Evolutionary conservation across 2,797 vertebrate species (phyloP).

Genomic region (Columba guinea): DNA sequence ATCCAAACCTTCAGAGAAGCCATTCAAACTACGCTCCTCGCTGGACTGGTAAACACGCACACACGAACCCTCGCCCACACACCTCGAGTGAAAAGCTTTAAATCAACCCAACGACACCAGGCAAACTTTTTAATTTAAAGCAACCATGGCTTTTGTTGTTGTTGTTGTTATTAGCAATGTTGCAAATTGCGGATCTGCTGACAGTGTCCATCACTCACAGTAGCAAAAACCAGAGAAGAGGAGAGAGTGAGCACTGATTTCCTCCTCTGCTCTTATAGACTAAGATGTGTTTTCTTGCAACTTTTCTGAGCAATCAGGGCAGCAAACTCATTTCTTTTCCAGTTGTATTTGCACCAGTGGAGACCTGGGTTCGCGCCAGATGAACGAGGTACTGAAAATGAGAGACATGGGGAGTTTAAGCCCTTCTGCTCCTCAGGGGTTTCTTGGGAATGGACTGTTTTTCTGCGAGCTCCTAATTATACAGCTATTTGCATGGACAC

Average conservation of each 20-base stretch:
- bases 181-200: neutral
- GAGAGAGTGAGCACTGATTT: accelerated
- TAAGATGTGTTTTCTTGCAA: neutral
- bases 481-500: neutral
- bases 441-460: neutral
- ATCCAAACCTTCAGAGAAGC: neutral
- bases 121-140: neutral
- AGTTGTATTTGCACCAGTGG: neutral
- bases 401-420: neutral
- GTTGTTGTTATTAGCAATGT: neutral
- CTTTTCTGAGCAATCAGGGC: neutral
- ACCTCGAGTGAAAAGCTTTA: neutral
- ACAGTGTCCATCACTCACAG: accelerated
- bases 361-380: neutral
- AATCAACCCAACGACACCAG: neutral
- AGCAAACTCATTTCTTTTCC: neutral
- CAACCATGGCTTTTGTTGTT: no score
- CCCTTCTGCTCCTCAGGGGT: neutral
- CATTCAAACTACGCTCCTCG: neutral
- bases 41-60: neutral
- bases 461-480: neutral
- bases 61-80: neutral
- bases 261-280: neutral
- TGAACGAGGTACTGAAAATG: neutral
- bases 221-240: neutral